phyloP scores from a whole-genome alignment of 2,113 vertebrate species.

The Rhabdornis inornatus region DNA sequence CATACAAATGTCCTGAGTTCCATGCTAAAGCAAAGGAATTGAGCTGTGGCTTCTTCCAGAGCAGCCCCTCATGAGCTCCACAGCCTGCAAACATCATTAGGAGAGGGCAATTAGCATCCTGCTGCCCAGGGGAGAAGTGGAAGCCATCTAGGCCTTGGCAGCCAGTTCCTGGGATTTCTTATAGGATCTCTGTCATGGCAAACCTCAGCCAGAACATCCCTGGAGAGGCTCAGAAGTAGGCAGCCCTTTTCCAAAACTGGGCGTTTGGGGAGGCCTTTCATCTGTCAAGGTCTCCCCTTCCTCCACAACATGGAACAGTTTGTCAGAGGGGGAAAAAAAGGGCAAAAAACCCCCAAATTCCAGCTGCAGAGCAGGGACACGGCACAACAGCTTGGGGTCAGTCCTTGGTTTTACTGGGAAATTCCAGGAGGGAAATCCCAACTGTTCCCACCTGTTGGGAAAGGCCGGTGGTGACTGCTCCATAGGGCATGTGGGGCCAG shows the following conservation, averaged over 20 bases:
- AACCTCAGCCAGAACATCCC: not conserved
- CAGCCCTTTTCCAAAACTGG: not conserved
- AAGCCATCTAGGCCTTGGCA: not conserved
- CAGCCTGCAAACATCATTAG: not conserved
- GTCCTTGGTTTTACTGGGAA: not conserved
- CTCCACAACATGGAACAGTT: not conserved
- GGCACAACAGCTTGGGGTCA: accelerated
- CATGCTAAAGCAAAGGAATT: not conserved
- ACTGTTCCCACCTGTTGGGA: not conserved
- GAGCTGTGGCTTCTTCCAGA: not conserved
- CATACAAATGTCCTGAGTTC: not conserved
- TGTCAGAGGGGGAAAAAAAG: not conserved
- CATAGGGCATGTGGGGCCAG: not conserved
- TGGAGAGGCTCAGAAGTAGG: not conserved
- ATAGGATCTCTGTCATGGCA: not conserved
- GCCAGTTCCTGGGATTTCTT: not conserved
- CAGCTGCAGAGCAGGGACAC: accelerated
- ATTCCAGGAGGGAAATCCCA: not conserved
- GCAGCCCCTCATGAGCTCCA: not conserved
- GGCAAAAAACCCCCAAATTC: not conserved
- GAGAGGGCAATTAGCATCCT: not conserved
- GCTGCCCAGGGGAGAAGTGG: not conserved
- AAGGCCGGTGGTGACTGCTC: not conserved
- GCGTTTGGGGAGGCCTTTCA: not conserved
- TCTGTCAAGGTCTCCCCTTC: not conserved